Base-by-base conservation (phyloP, 2,113 vertebrate species). In the Ivindomyrus marchei region DNA sequence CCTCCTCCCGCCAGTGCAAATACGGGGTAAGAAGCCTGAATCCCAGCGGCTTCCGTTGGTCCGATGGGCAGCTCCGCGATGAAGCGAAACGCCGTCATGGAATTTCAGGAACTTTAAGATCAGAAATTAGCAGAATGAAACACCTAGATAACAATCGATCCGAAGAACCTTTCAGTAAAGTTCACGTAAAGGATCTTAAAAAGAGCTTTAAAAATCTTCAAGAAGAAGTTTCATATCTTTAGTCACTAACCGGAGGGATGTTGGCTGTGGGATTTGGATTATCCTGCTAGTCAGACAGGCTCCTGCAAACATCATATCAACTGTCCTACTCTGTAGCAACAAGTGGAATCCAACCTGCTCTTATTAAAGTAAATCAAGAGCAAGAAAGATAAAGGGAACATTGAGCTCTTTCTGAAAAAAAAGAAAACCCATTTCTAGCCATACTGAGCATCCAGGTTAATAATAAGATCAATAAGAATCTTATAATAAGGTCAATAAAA, bases 1-100 rank as follows among this genome's bases (percentile, higher is more conserved):
- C 97, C 95, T 97, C 98, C 91, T 99, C 98, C 87, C 97, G 98
- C 89, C 98, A 99, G 92, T 99, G 98, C 97, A 99, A 99, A 97
- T 99, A 99, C 93, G 98, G 98, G 98, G 98, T 99, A 99, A 99
- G 98, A 97, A 97, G 95, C 95, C 96, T 95, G 95, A 94, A 94
- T 95, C 92, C 91, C 50, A 80, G 6, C 66, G 17, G 9, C 84
- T n/a, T 53, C 19, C 27, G 3, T 62, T 2, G 27, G 50, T 10
- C 46, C 4, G 17, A 49, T 3, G 53, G 39, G 58, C 4, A 17
- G 13, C 86, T 39, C 11, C 36, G 15, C 36, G 19, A 13, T 42
- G 19, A 2, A 19, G 31, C 9, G 10, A n/a, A 19, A 46, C 42
- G 3, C 21, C 8, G 45, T 9, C 42, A 49, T 27, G 13, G 46